These are phyloP conservation scores for Hystrix cristata DNA, from an alignment of 2,113 vertebrate species.

Conservation along the genomic window DNA sequence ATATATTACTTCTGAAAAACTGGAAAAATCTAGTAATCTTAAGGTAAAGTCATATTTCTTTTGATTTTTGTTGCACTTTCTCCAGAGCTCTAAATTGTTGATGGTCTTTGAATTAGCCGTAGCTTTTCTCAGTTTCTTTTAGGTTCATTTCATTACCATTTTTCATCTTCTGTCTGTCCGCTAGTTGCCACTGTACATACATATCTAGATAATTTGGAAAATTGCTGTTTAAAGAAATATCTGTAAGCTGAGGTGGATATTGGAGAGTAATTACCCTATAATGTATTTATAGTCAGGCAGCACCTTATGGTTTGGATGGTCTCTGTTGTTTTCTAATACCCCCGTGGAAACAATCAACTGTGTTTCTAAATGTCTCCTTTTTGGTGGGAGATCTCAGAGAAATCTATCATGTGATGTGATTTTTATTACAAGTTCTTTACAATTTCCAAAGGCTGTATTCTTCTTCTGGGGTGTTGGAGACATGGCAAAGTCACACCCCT, in stretches of 20 bases:
- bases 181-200: not conserved
- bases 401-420: not conserved
- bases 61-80: constrained; percentile 1
- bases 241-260: not conserved
- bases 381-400: not conserved
- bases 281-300: not conserved
- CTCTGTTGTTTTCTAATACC: not conserved
- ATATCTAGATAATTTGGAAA: constrained; percentile 5
- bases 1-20: constrained; percentile 23
- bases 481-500: not conserved
- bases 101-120: not conserved
- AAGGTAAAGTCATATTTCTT: not conserved
- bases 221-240: not conserved
- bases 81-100: not conserved
- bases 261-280: not conserved
- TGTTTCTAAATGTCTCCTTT: constrained; percentile 27
- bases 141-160: not conserved
- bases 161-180: not conserved
- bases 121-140: not conserved
- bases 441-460: not conserved
- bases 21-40: not conserved
- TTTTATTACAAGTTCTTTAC: not conserved
- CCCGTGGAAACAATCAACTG: not conserved
- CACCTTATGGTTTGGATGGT: not conserved
- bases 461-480: not conserved